These are phyloP conservation scores for Willisornis vidua DNA, from an alignment of 2,113 vertebrate genomes.

Conservation along the genomic window DNA sequence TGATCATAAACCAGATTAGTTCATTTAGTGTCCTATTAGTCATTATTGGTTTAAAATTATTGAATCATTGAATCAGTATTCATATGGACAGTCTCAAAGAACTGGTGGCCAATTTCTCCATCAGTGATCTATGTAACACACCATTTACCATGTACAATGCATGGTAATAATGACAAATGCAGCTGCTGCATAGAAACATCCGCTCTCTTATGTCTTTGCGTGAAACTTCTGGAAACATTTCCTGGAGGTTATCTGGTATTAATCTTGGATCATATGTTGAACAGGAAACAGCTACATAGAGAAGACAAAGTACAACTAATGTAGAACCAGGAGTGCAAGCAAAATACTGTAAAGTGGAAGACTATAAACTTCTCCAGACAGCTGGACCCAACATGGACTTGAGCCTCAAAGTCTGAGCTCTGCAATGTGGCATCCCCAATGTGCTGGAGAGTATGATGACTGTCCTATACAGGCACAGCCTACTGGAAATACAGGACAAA, in stretches of 20 bases:
- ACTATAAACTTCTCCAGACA: neutral
- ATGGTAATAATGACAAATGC: neutral
- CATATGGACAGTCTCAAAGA: neutral
- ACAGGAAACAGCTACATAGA: neutral
- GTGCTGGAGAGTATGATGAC: neutral
- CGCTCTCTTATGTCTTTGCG: neutral
- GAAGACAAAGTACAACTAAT: neutral
- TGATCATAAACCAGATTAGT: neutral
- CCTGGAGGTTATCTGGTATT: neutral
- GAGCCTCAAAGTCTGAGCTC: neutral
- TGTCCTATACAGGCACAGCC: neutral
- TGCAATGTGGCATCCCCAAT: neutral
- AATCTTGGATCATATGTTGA: neutral
- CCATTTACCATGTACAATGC: neutral
- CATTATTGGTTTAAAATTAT: neutral
- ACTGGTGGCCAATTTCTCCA: neutral
- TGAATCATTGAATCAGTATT: neutral
- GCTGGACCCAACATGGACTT: neutral
- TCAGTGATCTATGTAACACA: neutral
- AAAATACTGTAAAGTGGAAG: neutral
- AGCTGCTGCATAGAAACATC: neutral
- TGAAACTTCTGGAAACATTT: neutral
- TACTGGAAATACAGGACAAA: neutral
- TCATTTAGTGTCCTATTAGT: neutral
- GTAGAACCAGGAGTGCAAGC: neutral